These are phyloP conservation scores for Ridgeia piscesae DNA, from an alignment of 1,140 invertebrate genomes.

Conservation along the genomic window DNA sequence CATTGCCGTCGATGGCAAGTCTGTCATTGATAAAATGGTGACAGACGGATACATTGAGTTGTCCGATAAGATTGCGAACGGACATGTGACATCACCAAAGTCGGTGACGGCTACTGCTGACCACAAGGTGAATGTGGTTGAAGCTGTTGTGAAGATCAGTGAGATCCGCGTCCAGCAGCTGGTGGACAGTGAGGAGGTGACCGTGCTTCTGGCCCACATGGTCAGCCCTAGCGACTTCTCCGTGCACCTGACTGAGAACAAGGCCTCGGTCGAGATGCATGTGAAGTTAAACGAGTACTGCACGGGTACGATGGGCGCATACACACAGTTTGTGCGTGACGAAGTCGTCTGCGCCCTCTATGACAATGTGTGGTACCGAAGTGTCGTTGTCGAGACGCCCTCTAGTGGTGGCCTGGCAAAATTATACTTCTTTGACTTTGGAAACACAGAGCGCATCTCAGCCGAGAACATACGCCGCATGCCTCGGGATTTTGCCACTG, in stretches of 20 bases:
- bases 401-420: background rate
- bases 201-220: background rate
- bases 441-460: background rate
- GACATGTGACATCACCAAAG: background rate
- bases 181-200: background rate
- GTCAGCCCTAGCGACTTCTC: background rate
- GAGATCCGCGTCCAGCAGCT: background rate
- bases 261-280: background rate
- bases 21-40: conserved; percentile 1
- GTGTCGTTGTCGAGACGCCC: background rate
- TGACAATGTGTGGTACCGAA: background rate
- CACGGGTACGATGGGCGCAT: background rate
- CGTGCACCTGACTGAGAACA: background rate
- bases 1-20: background rate
- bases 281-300: background rate
- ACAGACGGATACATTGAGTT: background rate
- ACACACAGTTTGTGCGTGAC: background rate
- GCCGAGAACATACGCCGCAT: background rate
- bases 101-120: too few species aligned
- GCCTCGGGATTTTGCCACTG: background rate
- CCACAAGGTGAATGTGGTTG: background rate
- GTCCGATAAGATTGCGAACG: background rate
- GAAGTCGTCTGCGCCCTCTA: background rate
- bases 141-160: background rate
- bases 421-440: background rate